Evolutionary conservation across 2,797 vertebrate genomes (phyloP).

Genomic region (Microctenopoma steveboyesi): DNA sequence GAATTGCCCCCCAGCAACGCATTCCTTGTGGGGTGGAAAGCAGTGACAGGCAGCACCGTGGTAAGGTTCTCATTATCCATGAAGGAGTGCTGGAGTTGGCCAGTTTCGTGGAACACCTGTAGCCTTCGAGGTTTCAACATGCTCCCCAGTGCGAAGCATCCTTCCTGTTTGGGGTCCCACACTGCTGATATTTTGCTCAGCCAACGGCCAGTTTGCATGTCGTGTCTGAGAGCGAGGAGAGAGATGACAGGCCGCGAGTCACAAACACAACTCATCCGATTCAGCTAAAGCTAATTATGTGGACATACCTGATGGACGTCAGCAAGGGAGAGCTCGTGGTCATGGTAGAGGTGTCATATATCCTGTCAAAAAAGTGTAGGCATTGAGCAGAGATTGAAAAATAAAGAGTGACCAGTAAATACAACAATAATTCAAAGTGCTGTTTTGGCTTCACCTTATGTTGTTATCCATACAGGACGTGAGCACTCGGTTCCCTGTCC

Average conservation of each 20-base stretch:
- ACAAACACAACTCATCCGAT: neutral
- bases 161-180: constrained; percentile 91
- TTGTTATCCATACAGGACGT: constrained; percentile 86
- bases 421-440: neutral
- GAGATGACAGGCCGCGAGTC: neutral
- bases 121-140: constrained; percentile 79
- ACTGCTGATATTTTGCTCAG: constrained; percentile 82
- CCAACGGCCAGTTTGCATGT: constrained; percentile 86
- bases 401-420: neutral
- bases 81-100: constrained; percentile 79
- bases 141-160: constrained; percentile 87
- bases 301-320: constrained; percentile 79
- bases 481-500: constrained; percentile 86
- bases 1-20: constrained; percentile 86
- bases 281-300: neutral
- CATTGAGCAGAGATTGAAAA: neutral
- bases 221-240: constrained; percentile 75
- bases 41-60: constrained; percentile 84
- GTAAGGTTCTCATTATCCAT: constrained; percentile 68
- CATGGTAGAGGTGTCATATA: constrained; percentile 86
- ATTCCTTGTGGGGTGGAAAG: constrained; percentile 84
- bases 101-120: constrained; percentile 83
- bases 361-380: constrained; percentile 68
- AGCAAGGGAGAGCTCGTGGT: constrained; percentile 58
- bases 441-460: constrained; percentile 81